Evolutionary conservation across 2,113 vertebrate genomes (phyloP).

Genomic region (Limanda limanda): DNA sequence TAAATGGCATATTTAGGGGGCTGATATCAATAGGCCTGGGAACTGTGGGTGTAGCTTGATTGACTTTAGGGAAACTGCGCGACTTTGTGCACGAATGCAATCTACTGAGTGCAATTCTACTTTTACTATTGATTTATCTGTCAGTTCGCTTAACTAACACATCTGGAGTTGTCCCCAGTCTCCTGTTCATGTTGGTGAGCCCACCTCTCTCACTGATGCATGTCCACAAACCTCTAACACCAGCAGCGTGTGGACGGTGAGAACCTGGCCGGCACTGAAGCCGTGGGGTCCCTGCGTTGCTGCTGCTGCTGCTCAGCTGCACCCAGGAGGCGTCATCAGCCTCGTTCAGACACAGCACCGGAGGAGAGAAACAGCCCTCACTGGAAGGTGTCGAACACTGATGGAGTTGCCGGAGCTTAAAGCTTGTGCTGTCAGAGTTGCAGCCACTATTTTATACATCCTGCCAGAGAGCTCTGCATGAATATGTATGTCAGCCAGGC

Average conservation of each 20-base stretch:
- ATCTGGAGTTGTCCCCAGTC: no score
- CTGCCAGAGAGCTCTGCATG: conserved; percentile 73
- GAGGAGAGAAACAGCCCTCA: conserved; percentile 29
- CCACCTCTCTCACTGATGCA: not conserved
- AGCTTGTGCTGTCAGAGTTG: conserved; percentile 67
- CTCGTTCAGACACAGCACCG: conserved; percentile 48
- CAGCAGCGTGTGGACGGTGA: conserved; percentile 9
- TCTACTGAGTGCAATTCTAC: no score
- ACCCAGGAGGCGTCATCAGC: conserved; percentile 69
- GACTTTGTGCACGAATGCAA: no score
- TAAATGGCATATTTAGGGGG: no score
- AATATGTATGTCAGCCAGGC: conserved; percentile 80
- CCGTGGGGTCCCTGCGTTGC: conserved; percentile 31
- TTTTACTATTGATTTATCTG: no score
- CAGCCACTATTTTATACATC: conserved; percentile 79
- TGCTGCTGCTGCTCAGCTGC: conserved; percentile 51
- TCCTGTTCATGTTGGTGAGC: not conserved
- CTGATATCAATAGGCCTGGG: no score
- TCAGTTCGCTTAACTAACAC: no score
- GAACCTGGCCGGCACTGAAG: conserved; percentile 35
- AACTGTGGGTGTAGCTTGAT: no score
- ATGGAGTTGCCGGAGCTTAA: conserved; percentile 48
- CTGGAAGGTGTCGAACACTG: conserved; percentile 55
- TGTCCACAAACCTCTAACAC: not conserved
- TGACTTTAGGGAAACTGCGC: no score